A percentile compares a stretch with the other conserved stretches of the same genome.
Conservation (phyloP, 2,113 vertebrate genomes). For the Felis catus region F.catus_Fca126_mat1.0 CM031419.1:182720501-182721000, state of each 20-base stretch:
- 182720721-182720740: background rate
- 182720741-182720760: background rate
- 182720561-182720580: background rate
- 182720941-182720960: background rate
- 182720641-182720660: background rate
- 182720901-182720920: background rate
- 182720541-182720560: background rate
- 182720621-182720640: background rate
- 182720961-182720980: background rate
- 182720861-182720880: background rate
- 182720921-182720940: background rate
- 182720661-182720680: background rate
- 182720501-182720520: background rate
- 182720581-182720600: background rate
- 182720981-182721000: background rate
- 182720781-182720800: background rate
- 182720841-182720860: background rate
- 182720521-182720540: background rate
- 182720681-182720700: background rate
- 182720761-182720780: background rate
- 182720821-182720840: background rate
- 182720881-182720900: background rate
- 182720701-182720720: background rate
- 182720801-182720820: constrained; percentile 1
- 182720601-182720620: background rate